Evolutionary conservation across 2,888 invertebrate species (phyloP).

Genomic region (Hypena proboscidalis): DNA sequence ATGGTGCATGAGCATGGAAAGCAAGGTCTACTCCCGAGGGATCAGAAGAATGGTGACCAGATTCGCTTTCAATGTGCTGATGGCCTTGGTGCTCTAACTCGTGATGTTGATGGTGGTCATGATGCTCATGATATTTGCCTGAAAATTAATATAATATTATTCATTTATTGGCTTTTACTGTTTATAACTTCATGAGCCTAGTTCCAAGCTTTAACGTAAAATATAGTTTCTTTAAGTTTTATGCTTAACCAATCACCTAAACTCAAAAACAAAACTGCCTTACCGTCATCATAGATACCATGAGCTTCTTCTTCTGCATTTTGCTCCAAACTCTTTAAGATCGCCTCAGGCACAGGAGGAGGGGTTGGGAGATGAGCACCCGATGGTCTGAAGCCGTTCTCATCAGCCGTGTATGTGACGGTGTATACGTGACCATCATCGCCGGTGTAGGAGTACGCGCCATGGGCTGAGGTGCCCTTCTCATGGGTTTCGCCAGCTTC

Average conservation of each 20-base stretch:
- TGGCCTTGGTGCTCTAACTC: slow-evolving; percentile 26
- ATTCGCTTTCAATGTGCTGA: slow-evolving; percentile 21
- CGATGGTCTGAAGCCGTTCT: slow-evolving; percentile 83
- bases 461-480: slow-evolving; percentile 71
- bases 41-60: slow-evolving; percentile 1
- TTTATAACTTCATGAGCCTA: too few relatives aligned
- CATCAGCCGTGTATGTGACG: slow-evolving; percentile 84
- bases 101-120: slow-evolving; percentile 43
- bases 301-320: slow-evolving; percentile 80
- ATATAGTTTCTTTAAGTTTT: too few relatives aligned
- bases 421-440: slow-evolving; percentile 85
- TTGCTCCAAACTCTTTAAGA: slow-evolving; percentile 75
- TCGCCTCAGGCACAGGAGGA: slow-evolving; percentile 85
- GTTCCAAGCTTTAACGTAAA: too few relatives aligned
- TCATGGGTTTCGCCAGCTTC: slow-evolving; percentile 69
- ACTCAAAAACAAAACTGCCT: slow-evolving; percentile 22
- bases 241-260: too few relatives aligned
- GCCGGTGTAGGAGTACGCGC: slow-evolving; percentile 84
- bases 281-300: slow-evolving; percentile 81
- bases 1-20: slow-evolving; percentile 4
- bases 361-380: slow-evolving; percentile 86
- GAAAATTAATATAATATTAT: slow-evolving; percentile 10
- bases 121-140: slow-evolving; percentile 54
- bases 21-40: slow-evolving; percentile 4
- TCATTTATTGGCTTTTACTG: too few relatives aligned